Percentiles rank a stretch among this genome's conserved stretches.
Conservation (phyloP, 2,888 invertebrate species). For the Phlogophora meticulosa region DNA sequence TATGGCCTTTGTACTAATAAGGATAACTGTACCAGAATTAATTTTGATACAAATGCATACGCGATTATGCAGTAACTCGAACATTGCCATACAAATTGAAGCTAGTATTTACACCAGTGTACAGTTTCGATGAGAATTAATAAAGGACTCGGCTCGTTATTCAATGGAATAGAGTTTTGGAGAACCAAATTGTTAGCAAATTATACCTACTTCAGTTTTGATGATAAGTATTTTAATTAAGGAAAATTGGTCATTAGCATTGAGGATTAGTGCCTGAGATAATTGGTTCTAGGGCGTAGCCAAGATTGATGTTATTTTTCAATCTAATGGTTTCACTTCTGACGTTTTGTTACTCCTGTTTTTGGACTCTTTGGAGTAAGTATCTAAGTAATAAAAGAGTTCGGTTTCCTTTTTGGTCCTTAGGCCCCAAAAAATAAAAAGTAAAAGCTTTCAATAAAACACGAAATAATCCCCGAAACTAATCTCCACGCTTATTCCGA, state of each 20-base stretch:
- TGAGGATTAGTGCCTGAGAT: slow-evolving; percentile 9
- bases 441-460: slow-evolving; percentile 51
- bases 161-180: slow-evolving; percentile 26
- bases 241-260: slow-evolving; percentile 2
- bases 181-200: slow-evolving; percentile 10
- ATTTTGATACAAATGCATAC: slow-evolving; percentile 18
- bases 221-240: slow-evolving; percentile 16
- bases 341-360: neutral
- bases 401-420: neutral
- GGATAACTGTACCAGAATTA: slow-evolving; percentile 8
- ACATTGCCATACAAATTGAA: slow-evolving; percentile 27
- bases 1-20: neutral
- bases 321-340: neutral
- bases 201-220: slow-evolving; percentile 6
- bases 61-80: neutral
- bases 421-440: slow-evolving; percentile 36
- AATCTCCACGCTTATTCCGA: slow-evolving; percentile 47
- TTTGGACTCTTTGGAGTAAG: neutral
- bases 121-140: slow-evolving; percentile 45
- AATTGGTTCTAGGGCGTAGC: neutral
- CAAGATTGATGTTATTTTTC: neutral
- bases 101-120: slow-evolving; percentile 30
- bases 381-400: neutral
- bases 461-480: slow-evolving; percentile 46
- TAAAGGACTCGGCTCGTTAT: slow-evolving; percentile 18